A percentile compares a stretch with the other conserved stretches of the same genome.
Evolutionary conservation across 2,113 vertebrate species (phyloP).

Genomic region (Cathartes aura): DNA sequence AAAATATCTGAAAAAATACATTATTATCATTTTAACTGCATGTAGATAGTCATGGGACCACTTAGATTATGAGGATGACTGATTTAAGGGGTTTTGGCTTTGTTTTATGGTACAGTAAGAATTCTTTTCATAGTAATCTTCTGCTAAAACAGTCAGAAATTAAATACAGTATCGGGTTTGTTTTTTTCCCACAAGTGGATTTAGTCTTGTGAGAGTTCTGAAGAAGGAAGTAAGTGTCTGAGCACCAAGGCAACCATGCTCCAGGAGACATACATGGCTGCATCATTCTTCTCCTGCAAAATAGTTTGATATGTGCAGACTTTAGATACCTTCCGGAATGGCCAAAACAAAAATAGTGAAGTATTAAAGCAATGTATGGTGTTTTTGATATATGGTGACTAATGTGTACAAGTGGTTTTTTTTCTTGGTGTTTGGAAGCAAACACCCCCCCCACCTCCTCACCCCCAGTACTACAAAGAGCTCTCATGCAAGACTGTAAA

Average conservation of each 20-base stretch:
- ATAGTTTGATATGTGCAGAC: background rate
- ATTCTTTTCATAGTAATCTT: background rate
- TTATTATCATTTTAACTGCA: accelerated
- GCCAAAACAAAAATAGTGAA: background rate
- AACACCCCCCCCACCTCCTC: background rate
- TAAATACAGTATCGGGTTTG: background rate
- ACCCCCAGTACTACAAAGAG: background rate
- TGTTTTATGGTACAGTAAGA: background rate
- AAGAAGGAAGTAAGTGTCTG: background rate
- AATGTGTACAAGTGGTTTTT: background rate
- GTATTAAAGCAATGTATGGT: background rate
- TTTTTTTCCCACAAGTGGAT: accelerated
- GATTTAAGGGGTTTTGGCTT: background rate
- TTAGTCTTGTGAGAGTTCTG: background rate
- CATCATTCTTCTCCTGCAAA: background rate
- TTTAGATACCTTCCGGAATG: background rate
- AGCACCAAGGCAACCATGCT: background rate
- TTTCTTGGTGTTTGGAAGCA: background rate
- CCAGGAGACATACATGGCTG: background rate
- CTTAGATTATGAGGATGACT: background rate
- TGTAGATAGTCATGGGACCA: background rate
- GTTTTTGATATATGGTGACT: background rate
- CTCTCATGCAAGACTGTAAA: background rate
- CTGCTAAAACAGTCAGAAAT: background rate
- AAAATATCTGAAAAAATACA: background rate